Conservation (phyloP, 1,140 invertebrate species). For the Chelonus insularis region DNA sequence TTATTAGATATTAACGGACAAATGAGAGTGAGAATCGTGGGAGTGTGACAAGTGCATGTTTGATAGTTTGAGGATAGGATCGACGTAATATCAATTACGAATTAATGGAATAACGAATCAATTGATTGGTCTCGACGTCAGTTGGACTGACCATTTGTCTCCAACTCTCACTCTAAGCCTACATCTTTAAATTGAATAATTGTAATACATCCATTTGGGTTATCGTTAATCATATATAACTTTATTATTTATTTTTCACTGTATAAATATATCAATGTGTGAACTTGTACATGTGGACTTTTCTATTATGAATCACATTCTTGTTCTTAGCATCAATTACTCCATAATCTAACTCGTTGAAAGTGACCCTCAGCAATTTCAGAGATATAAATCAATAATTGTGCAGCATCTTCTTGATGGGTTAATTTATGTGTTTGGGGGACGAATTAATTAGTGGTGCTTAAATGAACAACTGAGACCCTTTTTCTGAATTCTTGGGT, state of each 20-base stretch:
- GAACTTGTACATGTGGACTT: background rate
- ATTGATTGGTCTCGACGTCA: background rate
- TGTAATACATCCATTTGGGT: background rate
- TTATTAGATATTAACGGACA: slow-evolving; percentile 20
- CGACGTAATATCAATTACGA: slow-evolving; percentile 8
- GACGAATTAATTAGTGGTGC: slow-evolving; percentile 6
- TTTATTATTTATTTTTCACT: too few relatives aligned
- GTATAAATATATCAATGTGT: background rate
- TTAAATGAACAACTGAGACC: background rate
- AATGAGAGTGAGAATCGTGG: slow-evolving; percentile 16
- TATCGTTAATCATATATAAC: too few relatives aligned
- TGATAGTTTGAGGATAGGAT: slow-evolving; percentile 9
- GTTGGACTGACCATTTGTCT: background rate
- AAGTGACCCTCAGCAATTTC: slow-evolving; percentile 22
- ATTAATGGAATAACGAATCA: slow-evolving; percentile 10
- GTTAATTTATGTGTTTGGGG: slow-evolving; percentile 23
- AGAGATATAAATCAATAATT: slow-evolving; percentile 29
- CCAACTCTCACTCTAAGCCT: too few relatives aligned
- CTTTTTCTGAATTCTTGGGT: too few relatives aligned
- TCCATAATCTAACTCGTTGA: background rate
- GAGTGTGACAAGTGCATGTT: background rate
- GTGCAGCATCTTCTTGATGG: slow-evolving; percentile 17
- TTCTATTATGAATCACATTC: slow-evolving; percentile 13
- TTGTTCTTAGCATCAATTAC: slow-evolving; percentile 18
- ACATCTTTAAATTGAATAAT: background rate